Evolutionary conservation across 2,888 invertebrate genomes (phyloP).

Genomic region (Stenichneumon culpator): DNA sequence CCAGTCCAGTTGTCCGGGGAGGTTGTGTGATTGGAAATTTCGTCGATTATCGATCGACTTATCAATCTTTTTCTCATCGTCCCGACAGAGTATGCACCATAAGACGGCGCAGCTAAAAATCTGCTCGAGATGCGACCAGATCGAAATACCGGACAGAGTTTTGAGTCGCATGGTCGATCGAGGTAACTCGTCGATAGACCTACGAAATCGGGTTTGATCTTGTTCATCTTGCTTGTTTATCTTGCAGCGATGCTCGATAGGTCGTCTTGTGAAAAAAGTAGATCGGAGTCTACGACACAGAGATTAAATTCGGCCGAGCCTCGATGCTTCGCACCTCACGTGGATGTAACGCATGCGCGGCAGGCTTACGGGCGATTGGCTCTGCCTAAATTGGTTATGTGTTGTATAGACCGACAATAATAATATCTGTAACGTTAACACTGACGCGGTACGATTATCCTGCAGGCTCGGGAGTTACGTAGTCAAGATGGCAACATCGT

Average conservation of each 20-base stretch:
- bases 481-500: constrained; percentile 79
- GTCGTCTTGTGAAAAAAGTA: neutral
- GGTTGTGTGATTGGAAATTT: no score
- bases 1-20: no score
- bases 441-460: constrained; percentile 42
- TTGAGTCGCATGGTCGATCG: constrained; percentile 5
- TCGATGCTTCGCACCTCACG: constrained; percentile 82
- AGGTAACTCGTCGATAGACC: neutral
- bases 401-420: constrained; percentile 51
- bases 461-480: constrained; percentile 84
- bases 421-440: neutral
- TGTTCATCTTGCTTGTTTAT: neutral
- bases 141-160: neutral
- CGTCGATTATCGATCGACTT: no score
- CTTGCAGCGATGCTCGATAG: neutral
- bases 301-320: constrained; percentile 84
- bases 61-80: no score
- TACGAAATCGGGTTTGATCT: no score
- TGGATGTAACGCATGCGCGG: constrained; percentile 84
- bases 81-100: no score
- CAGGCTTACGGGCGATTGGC: constrained; percentile 85
- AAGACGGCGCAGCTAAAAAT: no score
- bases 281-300: constrained; percentile 77
- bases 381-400: constrained; percentile 79
- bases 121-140: neutral